Conservation (phyloP, 2,113 vertebrate genomes). For the Poeciliopsis retropinna region DNA sequence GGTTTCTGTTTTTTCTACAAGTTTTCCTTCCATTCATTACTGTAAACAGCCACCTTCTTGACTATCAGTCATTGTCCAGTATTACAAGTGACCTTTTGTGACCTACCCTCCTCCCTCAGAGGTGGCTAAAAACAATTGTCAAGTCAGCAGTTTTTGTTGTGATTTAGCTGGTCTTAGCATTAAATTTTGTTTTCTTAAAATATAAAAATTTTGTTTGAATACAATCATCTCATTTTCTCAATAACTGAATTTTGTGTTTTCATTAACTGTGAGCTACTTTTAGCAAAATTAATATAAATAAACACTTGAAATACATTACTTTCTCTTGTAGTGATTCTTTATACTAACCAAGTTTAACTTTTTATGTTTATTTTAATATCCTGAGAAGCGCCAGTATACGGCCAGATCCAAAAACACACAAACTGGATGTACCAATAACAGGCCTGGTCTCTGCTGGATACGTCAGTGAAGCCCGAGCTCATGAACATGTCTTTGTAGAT, state of each 20-base stretch:
- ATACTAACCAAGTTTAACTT: background rate
- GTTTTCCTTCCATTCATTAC: too few species aligned
- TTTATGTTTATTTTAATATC: background rate
- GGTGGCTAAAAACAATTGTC: too few species aligned
- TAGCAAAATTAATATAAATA: background rate
- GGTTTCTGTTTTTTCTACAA: too few species aligned
- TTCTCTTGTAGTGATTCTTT: background rate
- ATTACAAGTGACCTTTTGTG: too few species aligned
- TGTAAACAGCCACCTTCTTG: too few species aligned
- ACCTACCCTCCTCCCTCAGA: too few species aligned
- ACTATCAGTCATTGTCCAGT: too few species aligned
- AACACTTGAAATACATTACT: background rate
- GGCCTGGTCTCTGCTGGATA: conserved; percentile 80
- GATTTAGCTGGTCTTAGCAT: too few species aligned
- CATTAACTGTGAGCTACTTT: background rate
- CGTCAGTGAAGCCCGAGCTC: conserved; percentile 82
- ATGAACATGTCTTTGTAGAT: conserved; percentile 94
- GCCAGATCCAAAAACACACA: background rate
- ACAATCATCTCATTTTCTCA: background rate
- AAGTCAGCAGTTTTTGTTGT: too few species aligned
- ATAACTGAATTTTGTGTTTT: background rate
- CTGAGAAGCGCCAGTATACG: background rate
- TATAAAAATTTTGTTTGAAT: background rate
- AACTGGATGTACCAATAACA: conserved; percentile 81
- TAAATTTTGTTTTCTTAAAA: background rate